Evolutionary conservation across 30 jellyfish, hydroid and myxozoan species (phyloP), one percentile per base, ranked within the genome.

Genomic region (Aurelia aurita): DNA sequence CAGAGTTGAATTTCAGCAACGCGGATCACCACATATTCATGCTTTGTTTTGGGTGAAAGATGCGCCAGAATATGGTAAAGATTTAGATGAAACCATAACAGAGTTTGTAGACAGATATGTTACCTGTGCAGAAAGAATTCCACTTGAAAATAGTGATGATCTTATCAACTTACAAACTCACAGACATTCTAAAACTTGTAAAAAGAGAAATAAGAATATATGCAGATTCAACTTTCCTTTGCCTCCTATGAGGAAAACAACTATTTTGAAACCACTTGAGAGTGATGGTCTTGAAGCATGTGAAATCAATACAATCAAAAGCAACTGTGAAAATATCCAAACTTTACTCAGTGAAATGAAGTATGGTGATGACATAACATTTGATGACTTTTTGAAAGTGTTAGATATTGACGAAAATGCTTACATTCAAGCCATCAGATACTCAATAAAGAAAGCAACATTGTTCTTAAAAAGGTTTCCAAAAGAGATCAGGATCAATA

Each of bases 121-220:
- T 32, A 53, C 82, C 18, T 32, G 69, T 60, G 79, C 61, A 34
- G 26, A 57, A 1, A 47, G 10, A 28, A 27, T 12, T 14, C 20
- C 25, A 0, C 21, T 49, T 72, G 85, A 72, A 19, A 16, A 25
- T 6, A 35, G 47, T 6, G 9, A 2, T 1, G 93, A 79, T 13
- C 51, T 83, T 26, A 27, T 72, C 3, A 58, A 27, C 31, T 46
- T 28, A 11, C 95, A 85, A 58, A 61, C 51, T 15, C 94, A 84
- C 61, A 82, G 85, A 3, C 94, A 84, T 72, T 32, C 94, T 10
- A 84, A 84, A 59, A 53, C 94, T 1, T 84, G 94, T 39, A 72
- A 58, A 84, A 84, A 57, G 66, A 67, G 62, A 23, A 14, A 32
- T 27, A 10, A 84, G 13, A 72, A 84, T 14, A 72, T 23, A 18